Conservation (phyloP, 23 tunicate genomes). For the Ciona savignyi region DNA sequence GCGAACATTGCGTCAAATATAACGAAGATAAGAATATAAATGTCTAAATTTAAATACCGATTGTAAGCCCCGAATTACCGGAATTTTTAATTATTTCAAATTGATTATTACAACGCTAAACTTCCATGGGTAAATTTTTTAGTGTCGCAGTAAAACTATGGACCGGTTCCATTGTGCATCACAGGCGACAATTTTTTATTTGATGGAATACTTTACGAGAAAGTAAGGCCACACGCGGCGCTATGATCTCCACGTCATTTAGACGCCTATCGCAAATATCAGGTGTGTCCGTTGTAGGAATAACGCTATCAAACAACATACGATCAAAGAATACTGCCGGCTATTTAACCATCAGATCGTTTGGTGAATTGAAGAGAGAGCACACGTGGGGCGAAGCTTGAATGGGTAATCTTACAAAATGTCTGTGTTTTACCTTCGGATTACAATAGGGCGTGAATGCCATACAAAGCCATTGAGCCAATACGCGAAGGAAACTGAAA, state of each 20-base stretch:
- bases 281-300: neutral
- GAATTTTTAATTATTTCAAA: too few species aligned
- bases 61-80: too few species aligned
- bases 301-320: slow-evolving; percentile 12
- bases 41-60: too few species aligned
- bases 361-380: neutral
- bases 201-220: too few species aligned
- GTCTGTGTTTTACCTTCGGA: slow-evolving; percentile 15
- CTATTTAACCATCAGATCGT: neutral
- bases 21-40: too few species aligned
- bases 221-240: neutral
- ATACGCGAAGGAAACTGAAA: slow-evolving; percentile 16
- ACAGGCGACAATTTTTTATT: too few species aligned
- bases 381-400: neutral
- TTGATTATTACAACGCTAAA: too few species aligned
- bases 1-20: neutral
- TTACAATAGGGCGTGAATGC: slow-evolving; percentile 19
- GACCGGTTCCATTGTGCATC: too few species aligned
- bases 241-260: neutral
- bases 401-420: slow-evolving; percentile 18
- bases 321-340: slow-evolving; percentile 17
- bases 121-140: too few species aligned
- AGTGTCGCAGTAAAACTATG: too few species aligned
- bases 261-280: neutral
- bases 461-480: slow-evolving; percentile 18